Percentiles rank a stretch among this genome's conserved stretches.
These are phyloP conservation scores for Fragum fragum DNA, from an alignment of 2,888 invertebrate species.

Conservation along the genomic window DNA sequence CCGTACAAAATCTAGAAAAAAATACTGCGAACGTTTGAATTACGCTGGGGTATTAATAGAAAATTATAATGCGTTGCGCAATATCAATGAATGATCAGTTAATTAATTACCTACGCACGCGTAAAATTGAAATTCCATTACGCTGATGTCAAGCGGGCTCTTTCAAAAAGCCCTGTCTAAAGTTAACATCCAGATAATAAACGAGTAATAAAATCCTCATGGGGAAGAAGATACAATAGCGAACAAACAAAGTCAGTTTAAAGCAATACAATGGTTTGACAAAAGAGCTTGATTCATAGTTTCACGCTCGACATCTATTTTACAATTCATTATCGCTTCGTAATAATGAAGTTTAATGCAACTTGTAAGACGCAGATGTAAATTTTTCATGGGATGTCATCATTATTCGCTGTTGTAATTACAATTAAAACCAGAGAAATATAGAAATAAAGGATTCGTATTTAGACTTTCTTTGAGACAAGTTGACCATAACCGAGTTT, in stretches of 20 bases:
- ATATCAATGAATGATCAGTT: background rate
- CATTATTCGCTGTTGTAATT: too few relatives aligned
- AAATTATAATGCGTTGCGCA: too few relatives aligned
- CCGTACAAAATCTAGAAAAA: too few relatives aligned
- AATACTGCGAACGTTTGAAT: too few relatives aligned
- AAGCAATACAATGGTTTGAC: conserved; percentile 11
- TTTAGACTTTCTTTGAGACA: too few relatives aligned
- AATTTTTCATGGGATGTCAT: too few relatives aligned
- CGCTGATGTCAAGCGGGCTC: background rate
- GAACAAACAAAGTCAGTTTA: background rate
- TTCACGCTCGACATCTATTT: background rate
- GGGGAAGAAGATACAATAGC: background rate
- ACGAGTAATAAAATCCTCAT: conserved; percentile 17
- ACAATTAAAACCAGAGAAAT: too few relatives aligned
- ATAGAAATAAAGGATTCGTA: too few relatives aligned
- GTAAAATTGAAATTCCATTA: background rate
- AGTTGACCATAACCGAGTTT: too few relatives aligned
- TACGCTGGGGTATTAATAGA: too few relatives aligned
- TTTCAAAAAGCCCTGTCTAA: background rate
- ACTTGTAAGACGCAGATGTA: background rate
- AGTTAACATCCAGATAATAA: conserved; percentile 6
- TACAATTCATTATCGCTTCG: background rate
- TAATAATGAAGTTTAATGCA: background rate
- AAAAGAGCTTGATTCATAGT: background rate
- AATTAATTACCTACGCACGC: background rate